phyloP scores from a whole-genome alignment of 2,113 vertebrate species.

The Sturnus vulgaris region DNA sequence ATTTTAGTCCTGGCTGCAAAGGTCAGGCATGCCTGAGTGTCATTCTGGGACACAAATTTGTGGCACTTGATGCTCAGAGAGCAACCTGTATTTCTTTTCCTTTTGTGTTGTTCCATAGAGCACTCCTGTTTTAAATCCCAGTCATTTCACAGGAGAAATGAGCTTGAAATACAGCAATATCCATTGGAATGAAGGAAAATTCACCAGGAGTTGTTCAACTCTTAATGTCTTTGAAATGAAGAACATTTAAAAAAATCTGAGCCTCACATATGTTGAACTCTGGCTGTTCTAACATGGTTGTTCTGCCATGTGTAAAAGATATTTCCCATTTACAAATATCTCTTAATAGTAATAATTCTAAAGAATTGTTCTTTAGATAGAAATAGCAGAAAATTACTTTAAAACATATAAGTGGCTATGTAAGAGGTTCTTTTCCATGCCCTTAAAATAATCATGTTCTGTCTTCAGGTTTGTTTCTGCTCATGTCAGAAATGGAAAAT shows the following conservation, averaged over 20 bases:
- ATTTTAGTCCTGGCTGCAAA: not conserved
- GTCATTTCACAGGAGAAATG: not conserved
- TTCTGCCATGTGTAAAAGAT: not conserved
- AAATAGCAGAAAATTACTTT: not conserved
- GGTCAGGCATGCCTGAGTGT: not conserved
- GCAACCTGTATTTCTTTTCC: not conserved
- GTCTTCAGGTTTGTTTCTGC: not conserved
- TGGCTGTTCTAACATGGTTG: not conserved
- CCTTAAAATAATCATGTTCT: not conserved
- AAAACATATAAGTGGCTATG: not conserved
- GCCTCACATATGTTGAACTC: not conserved
- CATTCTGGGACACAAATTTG: not conserved
- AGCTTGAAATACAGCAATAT: not conserved
- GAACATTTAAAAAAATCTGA: not conserved
- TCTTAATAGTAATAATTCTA: not conserved
- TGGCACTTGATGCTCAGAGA: not conserved
- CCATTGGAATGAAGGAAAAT: not conserved
- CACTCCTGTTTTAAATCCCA: not conserved
- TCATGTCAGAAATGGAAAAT: not conserved
- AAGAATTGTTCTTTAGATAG: not conserved
- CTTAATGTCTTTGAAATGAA: not conserved
- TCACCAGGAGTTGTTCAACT: not conserved
- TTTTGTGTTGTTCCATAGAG: rapidly evolving
- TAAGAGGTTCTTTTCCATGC: not conserved
- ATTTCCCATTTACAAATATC: not conserved